phyloP scores from a whole-genome alignment of 2,888 invertebrate genomes.

The Pseudoips prasinana region DNA sequence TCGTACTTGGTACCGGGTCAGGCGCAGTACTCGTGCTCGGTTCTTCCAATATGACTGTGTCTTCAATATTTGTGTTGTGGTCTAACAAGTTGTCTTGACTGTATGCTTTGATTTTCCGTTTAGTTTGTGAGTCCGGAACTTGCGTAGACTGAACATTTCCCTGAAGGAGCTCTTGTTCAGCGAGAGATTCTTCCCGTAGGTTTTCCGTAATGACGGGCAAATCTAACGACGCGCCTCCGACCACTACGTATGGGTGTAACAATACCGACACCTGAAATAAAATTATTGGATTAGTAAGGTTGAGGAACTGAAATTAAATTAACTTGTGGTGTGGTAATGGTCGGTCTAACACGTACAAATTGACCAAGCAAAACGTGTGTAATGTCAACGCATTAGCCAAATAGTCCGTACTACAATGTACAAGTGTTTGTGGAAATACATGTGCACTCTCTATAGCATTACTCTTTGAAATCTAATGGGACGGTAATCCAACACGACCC shows the following conservation, averaged over 20 bases:
- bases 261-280: slow-evolving; percentile 59
- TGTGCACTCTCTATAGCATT: too few relatives aligned
- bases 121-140: slow-evolving; percentile 17
- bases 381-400: too few relatives aligned
- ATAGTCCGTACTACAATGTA: too few relatives aligned
- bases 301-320: too few relatives aligned
- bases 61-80: neutral
- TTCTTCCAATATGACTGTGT: neutral
- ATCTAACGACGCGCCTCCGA: slow-evolving; percentile 60
- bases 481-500: too few relatives aligned
- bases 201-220: slow-evolving; percentile 61
- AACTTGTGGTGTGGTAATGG: too few relatives aligned
- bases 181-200: slow-evolving; percentile 46
- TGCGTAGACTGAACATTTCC: neutral
- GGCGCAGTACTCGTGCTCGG: neutral
- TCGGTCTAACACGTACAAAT: too few relatives aligned
- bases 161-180: slow-evolving; percentile 39
- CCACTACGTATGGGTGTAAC: slow-evolving; percentile 58
- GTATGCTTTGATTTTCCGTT: slow-evolving; percentile 42
- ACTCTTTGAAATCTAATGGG: too few relatives aligned
- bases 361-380: too few relatives aligned
- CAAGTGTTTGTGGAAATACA: too few relatives aligned
- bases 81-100: slow-evolving; percentile 49
- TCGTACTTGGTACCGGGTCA: slow-evolving; percentile 40
- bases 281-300: too few relatives aligned